Evolutionary conservation across 2,797 vertebrate species (phyloP), one percentile per base, ranked within the genome.

Genomic region (Chelmon rostratus): DNA sequence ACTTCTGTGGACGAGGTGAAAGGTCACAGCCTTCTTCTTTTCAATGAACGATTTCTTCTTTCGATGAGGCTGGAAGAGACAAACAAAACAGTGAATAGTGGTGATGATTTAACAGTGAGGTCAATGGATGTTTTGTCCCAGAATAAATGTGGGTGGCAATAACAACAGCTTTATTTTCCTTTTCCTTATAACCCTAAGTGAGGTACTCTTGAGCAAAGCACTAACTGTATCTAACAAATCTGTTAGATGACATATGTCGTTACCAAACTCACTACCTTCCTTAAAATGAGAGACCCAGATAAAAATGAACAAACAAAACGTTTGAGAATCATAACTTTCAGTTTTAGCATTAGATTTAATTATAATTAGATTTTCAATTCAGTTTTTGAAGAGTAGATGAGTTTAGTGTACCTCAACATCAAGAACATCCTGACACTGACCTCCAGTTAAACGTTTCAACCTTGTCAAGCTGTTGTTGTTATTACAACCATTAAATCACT

Each of bases 1-100:
- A 93, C 98, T 99, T 80, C 98, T 95, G 93, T 99, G 98, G 64
- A 99, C 98, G 21, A 99, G 95, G 81, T 99, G 97, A 87, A 99
- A 99, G 19, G 97, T 98, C 61, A 99, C 97, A 0, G 98, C 96
- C 54, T 97, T 97, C 93, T 97, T 99, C 96, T 99, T 99, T 12
- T 97, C 96, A 79, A 99, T 99, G 84, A 99, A 99, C 0, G 97
- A 94, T 15, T 97, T 99, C 93, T 98, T 99, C 89, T 97, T 98
- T 76, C 96, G 97, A 92, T 97, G 97, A 88, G 98, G 98, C 98
- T 99, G 92, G 1, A 92, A 37, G 25, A 77, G 35, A 72, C n/a
- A 56, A 49, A 57, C 40, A 35, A 2, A 33, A n/a, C 4, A 12
- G 53, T 35, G 57, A 67, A 28, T 0, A 11, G 25, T 0, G 21